A percentile compares a stretch with the other conserved stretches of the same genome.
phyloP scores from a whole-genome alignment of 35 echinoderm and acorn worm genomes.

The Acanthaster planci region DNA sequence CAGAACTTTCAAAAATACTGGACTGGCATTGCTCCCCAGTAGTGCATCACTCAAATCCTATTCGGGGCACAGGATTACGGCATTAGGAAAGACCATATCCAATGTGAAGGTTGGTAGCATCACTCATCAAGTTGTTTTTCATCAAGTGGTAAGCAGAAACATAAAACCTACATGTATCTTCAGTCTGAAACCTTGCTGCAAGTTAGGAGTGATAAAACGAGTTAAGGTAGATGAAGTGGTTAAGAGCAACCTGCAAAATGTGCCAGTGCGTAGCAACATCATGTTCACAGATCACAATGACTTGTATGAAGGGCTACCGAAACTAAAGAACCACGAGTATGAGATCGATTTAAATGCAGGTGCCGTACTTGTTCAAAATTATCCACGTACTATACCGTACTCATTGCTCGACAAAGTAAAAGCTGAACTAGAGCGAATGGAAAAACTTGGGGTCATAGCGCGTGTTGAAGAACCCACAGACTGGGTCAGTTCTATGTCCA shows the following conservation, averaged over 20 bases:
- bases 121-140: slow-evolving; percentile 44
- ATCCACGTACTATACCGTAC: slow-evolving; percentile 50
- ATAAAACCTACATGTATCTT: slow-evolving; percentile 57
- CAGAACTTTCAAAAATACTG: slow-evolving; percentile 36
- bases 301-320: slow-evolving; percentile 54
- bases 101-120: slow-evolving; percentile 7
- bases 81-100: slow-evolving; percentile 49
- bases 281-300: slow-evolving; percentile 12
- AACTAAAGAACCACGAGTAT: slow-evolving; percentile 41
- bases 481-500: slow-evolving; percentile 57
- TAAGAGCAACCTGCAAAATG: background rate
- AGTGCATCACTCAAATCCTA: slow-evolving; percentile 28
- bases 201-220: slow-evolving; percentile 40
- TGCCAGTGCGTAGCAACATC: background rate
- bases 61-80: slow-evolving; percentile 27
- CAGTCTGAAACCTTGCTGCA: slow-evolving; percentile 57
- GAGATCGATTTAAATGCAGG: slow-evolving; percentile 25
- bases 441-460: slow-evolving; percentile 48
- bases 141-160: slow-evolving; percentile 39
- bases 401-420: slow-evolving; percentile 49
- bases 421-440: slow-evolving; percentile 59
- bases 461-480: slow-evolving; percentile 56
- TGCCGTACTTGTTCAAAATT: slow-evolving; percentile 11
- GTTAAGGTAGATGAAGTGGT: slow-evolving; percentile 1
- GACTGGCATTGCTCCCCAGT: slow-evolving; percentile 9